Conservation (phyloP, 2,797 vertebrate genomes). For the Lagodon rhomboides region DNA sequence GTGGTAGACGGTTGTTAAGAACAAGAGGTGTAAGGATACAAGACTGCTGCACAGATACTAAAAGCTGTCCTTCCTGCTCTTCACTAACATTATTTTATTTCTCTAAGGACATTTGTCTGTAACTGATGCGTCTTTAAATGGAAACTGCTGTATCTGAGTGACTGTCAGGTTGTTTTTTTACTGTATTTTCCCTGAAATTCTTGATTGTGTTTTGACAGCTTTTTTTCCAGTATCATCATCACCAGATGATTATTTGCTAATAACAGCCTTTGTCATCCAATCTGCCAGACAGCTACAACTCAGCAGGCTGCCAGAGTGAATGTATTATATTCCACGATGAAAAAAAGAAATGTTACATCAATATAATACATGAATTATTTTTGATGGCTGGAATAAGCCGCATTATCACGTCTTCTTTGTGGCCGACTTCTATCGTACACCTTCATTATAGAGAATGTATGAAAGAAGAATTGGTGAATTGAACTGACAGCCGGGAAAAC, state of each 20-base stretch:
- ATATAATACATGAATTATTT: constrained; percentile 34
- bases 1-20: too few species aligned
- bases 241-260: constrained; percentile 57
- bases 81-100: neutral
- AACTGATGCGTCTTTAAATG: neutral
- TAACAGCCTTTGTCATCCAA: constrained; percentile 66
- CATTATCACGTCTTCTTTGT: constrained; percentile 39
- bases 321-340: constrained; percentile 35
- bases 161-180: neutral
- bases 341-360: constrained; percentile 31
- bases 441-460: neutral
- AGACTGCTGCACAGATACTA: too few species aligned
- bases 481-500: constrained; percentile 20
- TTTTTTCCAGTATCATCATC: constrained; percentile 47
- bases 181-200: constrained; percentile 12
- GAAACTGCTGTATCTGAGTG: neutral
- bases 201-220: constrained; percentile 50
- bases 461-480: constrained; percentile 10
- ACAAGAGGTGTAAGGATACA: too few species aligned
- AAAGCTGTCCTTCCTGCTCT: neutral
- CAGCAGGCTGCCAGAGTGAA: constrained; percentile 55
- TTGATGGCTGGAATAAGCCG: constrained; percentile 41
- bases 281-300: constrained; percentile 46
- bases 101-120: constrained; percentile 5
- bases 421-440: constrained; percentile 16